A percentile compares a stretch with the other conserved stretches of the same genome.
These are phyloP conservation scores for Vanessa cardui DNA, from an alignment of 2,888 invertebrate genomes.

Conservation along the genomic window DNA sequence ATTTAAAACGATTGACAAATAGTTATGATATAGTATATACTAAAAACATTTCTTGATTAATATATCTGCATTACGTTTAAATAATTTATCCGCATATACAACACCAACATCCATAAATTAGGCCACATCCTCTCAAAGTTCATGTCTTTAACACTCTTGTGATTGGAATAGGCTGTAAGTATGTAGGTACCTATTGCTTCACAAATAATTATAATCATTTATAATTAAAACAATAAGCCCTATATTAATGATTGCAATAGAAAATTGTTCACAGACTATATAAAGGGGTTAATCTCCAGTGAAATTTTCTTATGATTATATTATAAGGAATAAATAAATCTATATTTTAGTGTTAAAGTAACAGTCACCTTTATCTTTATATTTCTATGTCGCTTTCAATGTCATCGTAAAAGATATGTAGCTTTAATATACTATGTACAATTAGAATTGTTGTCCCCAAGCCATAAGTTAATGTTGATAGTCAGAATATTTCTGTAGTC, in stretches of 20 bases:
- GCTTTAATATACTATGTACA: constrained; percentile 45
- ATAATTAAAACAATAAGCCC: too few species aligned
- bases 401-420: constrained; percentile 54
- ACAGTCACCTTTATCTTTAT: constrained; percentile 53
- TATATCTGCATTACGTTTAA: too few species aligned
- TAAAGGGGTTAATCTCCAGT: constrained; percentile 50
- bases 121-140: too few species aligned
- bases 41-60: too few species aligned
- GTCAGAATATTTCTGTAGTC: constrained; percentile 7
- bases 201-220: too few species aligned
- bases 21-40: too few species aligned
- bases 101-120: too few species aligned
- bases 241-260: not conserved
- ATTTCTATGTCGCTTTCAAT: constrained; percentile 79
- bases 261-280: constrained; percentile 50
- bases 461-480: constrained; percentile 14
- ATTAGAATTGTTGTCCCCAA: constrained; percentile 36
- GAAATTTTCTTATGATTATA: constrained; percentile 79
- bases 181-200: too few species aligned
- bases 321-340: constrained; percentile 66
- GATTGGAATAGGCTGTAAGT: too few species aligned
- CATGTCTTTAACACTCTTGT: too few species aligned
- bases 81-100: too few species aligned
- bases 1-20: too few species aligned
- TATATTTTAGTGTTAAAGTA: constrained; percentile 74